Evolutionary conservation across 2,797 vertebrate species (phyloP).

Genomic region (Artibeus lituratus): DNA sequence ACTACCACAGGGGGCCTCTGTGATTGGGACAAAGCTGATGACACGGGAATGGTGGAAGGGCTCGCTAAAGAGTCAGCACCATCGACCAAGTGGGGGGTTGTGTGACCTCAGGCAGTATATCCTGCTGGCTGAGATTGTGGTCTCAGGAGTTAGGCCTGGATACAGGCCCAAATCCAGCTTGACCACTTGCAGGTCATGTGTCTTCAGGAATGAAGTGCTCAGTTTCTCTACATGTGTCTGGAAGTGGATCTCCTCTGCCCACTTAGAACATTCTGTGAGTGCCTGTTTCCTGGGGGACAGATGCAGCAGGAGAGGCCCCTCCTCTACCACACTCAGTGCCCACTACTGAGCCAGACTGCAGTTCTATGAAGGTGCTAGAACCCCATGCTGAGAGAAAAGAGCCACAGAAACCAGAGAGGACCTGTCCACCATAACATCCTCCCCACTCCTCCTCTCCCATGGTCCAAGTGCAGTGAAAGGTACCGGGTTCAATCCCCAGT

Average conservation of each 20-base stretch:
- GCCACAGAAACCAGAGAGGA: background rate
- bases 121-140: background rate
- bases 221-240: background rate
- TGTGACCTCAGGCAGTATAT: background rate
- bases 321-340: background rate
- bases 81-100: background rate
- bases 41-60: background rate
- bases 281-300: background rate
- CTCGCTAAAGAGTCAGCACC: background rate
- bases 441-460: background rate
- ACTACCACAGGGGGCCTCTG: background rate
- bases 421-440: background rate
- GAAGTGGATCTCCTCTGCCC: background rate
- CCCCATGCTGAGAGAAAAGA: background rate
- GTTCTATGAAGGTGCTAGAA: background rate
- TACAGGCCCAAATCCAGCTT: background rate
- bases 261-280: background rate
- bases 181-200: background rate
- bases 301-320: background rate
- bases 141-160: background rate
- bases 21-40: background rate
- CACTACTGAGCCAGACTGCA: background rate
- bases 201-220: background rate
- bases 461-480: background rate
- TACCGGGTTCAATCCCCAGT: no score